phyloP scores from a whole-genome alignment of 2,888 invertebrate species.

The Callyntrura guangdongensis region DNA sequence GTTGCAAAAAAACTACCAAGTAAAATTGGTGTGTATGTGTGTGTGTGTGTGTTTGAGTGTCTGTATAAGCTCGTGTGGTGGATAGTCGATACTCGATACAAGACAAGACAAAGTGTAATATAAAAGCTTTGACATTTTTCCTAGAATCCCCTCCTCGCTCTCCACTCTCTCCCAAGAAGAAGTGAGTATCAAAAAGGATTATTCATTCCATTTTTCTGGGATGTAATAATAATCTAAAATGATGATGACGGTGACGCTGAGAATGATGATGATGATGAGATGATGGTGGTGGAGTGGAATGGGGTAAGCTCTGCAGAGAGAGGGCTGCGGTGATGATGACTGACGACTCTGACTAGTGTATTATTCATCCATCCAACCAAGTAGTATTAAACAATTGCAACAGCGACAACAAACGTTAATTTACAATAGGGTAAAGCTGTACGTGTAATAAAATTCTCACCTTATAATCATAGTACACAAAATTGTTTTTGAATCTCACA shows the following conservation, averaged over 20 bases:
- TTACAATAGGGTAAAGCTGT: too few species aligned
- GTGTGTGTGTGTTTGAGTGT: too few species aligned
- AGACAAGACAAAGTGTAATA: too few species aligned
- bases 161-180: neutral
- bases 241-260: neutral
- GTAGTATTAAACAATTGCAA: neutral
- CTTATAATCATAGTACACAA: neutral
- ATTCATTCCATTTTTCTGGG: constrained; percentile 47
- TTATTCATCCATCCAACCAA: constrained; percentile 9
- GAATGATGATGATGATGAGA: constrained; percentile 1
- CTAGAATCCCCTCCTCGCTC: constrained; percentile 40
- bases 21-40: neutral
- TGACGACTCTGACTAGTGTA: too few species aligned
- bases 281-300: constrained; percentile 11
- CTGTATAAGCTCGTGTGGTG: neutral
- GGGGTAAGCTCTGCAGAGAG: too few species aligned
- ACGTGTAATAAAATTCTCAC: neutral
- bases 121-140: constrained; percentile 63
- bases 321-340: too few species aligned
- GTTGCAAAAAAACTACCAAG: constrained; percentile 1
- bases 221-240: neutral
- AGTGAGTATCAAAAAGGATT: constrained; percentile 9
- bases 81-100: neutral
- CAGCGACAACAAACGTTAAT: neutral
- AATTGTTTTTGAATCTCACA: constrained; percentile 31